A percentile compares a stretch with the other conserved stretches of the same genome.
Conservation (phyloP, 35 echinoderm and acorn worm species). For the Ophioderma brevispina region DNA sequence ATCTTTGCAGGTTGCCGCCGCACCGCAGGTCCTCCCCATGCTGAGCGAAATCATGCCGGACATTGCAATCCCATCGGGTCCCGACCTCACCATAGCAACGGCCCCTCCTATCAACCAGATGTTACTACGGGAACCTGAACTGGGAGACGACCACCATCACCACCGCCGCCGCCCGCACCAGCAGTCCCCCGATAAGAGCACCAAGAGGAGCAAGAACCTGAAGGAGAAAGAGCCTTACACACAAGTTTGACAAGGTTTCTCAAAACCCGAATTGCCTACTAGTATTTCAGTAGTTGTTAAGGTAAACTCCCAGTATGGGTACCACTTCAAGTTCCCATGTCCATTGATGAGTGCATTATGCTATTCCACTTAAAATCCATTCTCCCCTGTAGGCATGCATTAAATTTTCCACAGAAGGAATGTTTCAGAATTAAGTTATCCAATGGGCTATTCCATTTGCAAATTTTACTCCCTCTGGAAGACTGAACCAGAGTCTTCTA, state of each 20-base stretch:
- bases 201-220: slow-evolving; percentile 50
- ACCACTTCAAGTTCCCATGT: too few species aligned
- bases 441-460: too few species aligned
- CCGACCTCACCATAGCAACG: slow-evolving; percentile 97
- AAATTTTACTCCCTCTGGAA: too few species aligned
- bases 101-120: slow-evolving; percentile 97
- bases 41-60: slow-evolving; percentile 99
- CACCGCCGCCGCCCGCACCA: not conserved
- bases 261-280: too few species aligned
- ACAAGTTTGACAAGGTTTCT: slow-evolving; percentile 32
- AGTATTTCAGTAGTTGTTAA: too few species aligned
- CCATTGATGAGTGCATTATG: too few species aligned
- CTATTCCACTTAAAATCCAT: too few species aligned
- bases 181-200: not conserved
- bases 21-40: slow-evolving; percentile 91
- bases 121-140: slow-evolving; percentile 86
- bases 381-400: too few species aligned
- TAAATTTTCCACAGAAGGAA: too few species aligned
- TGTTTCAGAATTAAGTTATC: too few species aligned
- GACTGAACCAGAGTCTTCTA: too few species aligned
- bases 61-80: slow-evolving; percentile 96
- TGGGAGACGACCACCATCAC: slow-evolving; percentile 70
- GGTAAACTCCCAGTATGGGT: too few species aligned
- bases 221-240: slow-evolving; percentile 37
- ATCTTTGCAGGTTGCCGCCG: slow-evolving; percentile 72